Percentiles rank a stretch among this genome's conserved stretches.
phyloP scores from a whole-genome alignment of 2,797 vertebrate species.

The Cuculus canorus region DNA sequence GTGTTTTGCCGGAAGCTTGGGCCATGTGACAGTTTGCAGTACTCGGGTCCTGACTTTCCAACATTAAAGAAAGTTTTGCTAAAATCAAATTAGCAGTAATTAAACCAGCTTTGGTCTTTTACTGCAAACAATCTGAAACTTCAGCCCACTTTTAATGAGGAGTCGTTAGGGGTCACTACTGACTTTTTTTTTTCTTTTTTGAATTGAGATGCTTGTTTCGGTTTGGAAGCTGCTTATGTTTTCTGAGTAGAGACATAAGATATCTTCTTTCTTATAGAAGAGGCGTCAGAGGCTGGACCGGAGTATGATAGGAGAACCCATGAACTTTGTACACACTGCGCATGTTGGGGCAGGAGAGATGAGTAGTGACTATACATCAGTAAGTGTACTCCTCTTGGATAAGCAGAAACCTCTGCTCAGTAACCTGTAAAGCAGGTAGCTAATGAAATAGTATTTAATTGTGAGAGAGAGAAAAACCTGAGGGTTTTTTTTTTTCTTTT shows the following conservation, averaged over 20 bases:
- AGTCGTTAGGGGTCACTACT: not conserved
- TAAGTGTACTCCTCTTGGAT: slow-evolving; percentile 57
- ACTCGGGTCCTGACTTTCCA: not conserved
- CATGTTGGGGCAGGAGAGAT: slow-evolving; percentile 86
- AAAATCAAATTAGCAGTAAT: not conserved
- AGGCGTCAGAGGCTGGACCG: slow-evolving; percentile 84
- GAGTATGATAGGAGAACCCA: slow-evolving; percentile 89
- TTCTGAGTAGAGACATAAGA: not conserved
- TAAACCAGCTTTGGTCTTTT: not conserved
- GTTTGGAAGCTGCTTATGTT: not conserved
- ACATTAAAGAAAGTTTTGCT: not conserved
- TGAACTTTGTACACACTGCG: slow-evolving; percentile 89
- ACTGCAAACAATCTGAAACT: not conserved
- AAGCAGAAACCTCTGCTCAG: not conserved
- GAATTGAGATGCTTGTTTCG: not conserved
- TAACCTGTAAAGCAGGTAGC: not conserved
- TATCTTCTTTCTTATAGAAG: slow-evolving; percentile 72
- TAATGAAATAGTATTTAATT: not conserved
- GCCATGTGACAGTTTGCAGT: not conserved
- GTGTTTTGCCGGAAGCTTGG: not conserved
- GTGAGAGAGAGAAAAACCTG: not conserved
- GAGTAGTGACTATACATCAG: slow-evolving; percentile 78
- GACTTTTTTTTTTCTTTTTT: not conserved
- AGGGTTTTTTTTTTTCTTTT: no score
- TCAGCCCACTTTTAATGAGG: not conserved